Evolutionary conservation across 2,888 invertebrate species (phyloP), one percentile per base, ranked within the genome.

Genomic region (Danaus chrysippus): DNA sequence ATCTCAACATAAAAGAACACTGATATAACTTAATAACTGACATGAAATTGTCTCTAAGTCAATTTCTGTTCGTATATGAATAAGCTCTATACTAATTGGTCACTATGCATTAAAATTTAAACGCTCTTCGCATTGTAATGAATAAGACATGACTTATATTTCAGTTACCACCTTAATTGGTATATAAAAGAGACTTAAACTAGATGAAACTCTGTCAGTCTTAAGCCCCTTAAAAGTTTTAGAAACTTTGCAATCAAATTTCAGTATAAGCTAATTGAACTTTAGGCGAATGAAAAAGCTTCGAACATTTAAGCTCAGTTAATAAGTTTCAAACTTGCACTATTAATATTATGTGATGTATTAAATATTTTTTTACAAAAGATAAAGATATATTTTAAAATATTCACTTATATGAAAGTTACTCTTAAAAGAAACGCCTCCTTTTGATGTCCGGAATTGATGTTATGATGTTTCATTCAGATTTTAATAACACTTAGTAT

Each of bases 231-330:
- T 81, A 78, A 78, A 84, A 83, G 76, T 85, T 79, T 56, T 65
- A 62, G 73, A 72, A 84, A 86, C 81, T 86, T 86, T 59, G 76
- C 82, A 85, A 86, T 86, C 83, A 83, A 86, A 83, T 85, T 84
- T 83, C 76, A 77, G 81, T 80, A 78, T 81, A 81, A 82, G 81
- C 82, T 85, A 86, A 86, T 86, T 84, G 85, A 86, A 84, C 76
- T 83, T 82, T 77, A 69, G 71, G 69, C 71, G 76, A 69, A 69
- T 74, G 74, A 77, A 79, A 80, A 83, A 79, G 78, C 80, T 82
- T 72, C 63, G 69, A 71, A 68, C 70, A 68, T 69, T 71, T 67
- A 74, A 76, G 73, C 73, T 71, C 63, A 68, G 69, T 71, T 71
- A 68, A 64, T 70, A 73, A 73, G 70, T 65, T 70, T 58, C 59